Conservation (phyloP, 37 sponge, comb jelly and placozoan genomes). For the Theonella swinhoei region DNA sequence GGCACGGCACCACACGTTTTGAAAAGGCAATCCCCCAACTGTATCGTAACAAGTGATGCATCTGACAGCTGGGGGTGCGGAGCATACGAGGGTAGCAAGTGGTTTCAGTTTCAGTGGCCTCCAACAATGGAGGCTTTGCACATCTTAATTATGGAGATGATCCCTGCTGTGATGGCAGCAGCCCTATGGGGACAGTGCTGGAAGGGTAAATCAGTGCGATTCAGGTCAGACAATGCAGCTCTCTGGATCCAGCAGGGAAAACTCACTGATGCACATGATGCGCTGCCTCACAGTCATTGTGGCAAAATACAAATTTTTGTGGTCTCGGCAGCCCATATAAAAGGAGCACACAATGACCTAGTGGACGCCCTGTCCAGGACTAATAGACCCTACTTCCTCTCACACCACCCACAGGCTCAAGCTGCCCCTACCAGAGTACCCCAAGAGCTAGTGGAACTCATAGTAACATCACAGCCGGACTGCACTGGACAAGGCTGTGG, state of each 20-base stretch:
- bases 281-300: conserved; percentile 13
- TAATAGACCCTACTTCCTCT: not conserved
- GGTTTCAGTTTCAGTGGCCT: conserved; percentile 49
- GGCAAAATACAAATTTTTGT: not conserved
- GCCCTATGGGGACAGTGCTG: conserved; percentile 42
- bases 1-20: conserved; percentile 1
- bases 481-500: conserved; percentile 31
- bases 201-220: conserved; percentile 16
- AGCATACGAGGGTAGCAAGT: conserved; percentile 7
- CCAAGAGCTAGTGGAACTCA: not conserved
- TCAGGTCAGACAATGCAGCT: conserved; percentile 41
- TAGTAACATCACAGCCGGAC: not conserved
- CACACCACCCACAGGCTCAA: not conserved
- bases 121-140: not conserved
- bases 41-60: conserved; percentile 25
- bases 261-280: conserved; percentile 2
- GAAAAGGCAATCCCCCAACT: not conserved
- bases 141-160: conserved; percentile 48
- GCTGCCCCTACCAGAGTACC: not conserved
- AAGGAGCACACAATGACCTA: not conserved
- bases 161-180: conserved; percentile 24
- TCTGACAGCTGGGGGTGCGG: conserved; percentile 56
- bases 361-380: conserved; percentile 8
- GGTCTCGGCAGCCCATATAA: not conserved
- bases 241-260: not conserved